Conservation (phyloP, 2,888 invertebrate species). For the Spilarctia lutea region DNA sequence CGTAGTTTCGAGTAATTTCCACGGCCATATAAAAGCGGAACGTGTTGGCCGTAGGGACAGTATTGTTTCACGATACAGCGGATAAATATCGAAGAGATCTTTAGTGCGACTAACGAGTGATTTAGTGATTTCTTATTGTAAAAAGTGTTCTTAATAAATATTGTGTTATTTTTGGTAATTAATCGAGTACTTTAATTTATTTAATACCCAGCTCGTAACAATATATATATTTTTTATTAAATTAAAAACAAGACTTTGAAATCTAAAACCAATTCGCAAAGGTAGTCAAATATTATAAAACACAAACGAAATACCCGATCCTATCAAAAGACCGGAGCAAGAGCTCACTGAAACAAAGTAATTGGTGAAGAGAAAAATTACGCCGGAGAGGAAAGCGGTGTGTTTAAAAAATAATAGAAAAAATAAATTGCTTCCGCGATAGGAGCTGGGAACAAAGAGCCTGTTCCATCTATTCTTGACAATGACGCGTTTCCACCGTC, state of each 20-base stretch:
- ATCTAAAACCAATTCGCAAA: conserved; percentile 34
- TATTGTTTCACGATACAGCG: no score
- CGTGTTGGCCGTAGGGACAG: no score
- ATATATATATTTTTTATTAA: background rate
- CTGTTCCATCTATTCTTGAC: conserved; percentile 57
- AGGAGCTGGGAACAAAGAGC: conserved; percentile 63
- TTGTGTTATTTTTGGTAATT: no score
- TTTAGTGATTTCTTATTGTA: no score
- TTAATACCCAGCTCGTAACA: no score
- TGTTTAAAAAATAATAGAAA: conserved; percentile 66
- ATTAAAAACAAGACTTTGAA: conserved; percentile 24
- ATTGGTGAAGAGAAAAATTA: conserved; percentile 77
- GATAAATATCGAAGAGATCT: no score
- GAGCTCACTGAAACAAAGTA: conserved; percentile 74
- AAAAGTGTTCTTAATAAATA: no score
- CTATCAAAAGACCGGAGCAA: conserved; percentile 54
- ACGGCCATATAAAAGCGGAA: no score
- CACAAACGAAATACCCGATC: conserved; percentile 53
- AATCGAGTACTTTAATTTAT: no score
- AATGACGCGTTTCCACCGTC: conserved; percentile 50
- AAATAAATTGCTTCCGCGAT: conserved; percentile 65
- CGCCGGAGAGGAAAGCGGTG: conserved; percentile 61
- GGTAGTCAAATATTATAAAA: conserved; percentile 62
- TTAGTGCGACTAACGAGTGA: no score
- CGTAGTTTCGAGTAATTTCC: no score